Conservation (phyloP, 2,797 vertebrate species). For the Rhynchotus rufescens region DNA sequence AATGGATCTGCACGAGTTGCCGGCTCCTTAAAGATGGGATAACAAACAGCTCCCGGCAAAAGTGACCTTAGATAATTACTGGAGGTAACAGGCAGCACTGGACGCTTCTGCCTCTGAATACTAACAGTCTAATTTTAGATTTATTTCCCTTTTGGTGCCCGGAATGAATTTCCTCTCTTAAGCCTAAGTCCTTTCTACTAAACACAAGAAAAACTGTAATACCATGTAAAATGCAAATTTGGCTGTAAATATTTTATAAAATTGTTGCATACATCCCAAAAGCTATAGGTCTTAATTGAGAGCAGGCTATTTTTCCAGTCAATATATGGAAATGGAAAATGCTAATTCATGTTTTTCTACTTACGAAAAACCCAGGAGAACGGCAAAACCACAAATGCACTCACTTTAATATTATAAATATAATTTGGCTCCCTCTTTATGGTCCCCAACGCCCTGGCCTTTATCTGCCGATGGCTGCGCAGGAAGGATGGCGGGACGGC, state of each 20-base stretch:
- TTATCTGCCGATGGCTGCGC: slow-evolving; percentile 83
- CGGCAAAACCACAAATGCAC: slow-evolving; percentile 83
- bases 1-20: slow-evolving; percentile 62
- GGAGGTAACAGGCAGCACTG: slow-evolving; percentile 39
- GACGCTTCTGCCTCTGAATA: slow-evolving; percentile 38
- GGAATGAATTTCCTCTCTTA: slow-evolving; percentile 71
- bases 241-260: slow-evolving; percentile 89
- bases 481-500: slow-evolving; percentile 75
- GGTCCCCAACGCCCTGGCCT: slow-evolving; percentile 81
- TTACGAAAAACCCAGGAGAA: slow-evolving; percentile 85
- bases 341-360: slow-evolving; percentile 89
- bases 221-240: slow-evolving; percentile 86
- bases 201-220: slow-evolving; percentile 81
- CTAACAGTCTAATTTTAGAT: slow-evolving; percentile 57
- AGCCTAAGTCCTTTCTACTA: slow-evolving; percentile 73
- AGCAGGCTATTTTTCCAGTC: slow-evolving; percentile 87
- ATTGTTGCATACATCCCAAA: slow-evolving; percentile 86
- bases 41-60: slow-evolving; percentile 62
- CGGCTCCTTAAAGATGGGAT: neutral
- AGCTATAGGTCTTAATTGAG: slow-evolving; percentile 90
- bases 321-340: slow-evolving; percentile 90
- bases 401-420: slow-evolving; percentile 90
- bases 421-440: slow-evolving; percentile 85
- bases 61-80: slow-evolving; percentile 67
- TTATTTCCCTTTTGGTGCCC: slow-evolving; percentile 20